These are phyloP conservation scores for Rhabdornis inornatus DNA, from an alignment of 2,113 vertebrate species.

Conservation along the genomic window DNA sequence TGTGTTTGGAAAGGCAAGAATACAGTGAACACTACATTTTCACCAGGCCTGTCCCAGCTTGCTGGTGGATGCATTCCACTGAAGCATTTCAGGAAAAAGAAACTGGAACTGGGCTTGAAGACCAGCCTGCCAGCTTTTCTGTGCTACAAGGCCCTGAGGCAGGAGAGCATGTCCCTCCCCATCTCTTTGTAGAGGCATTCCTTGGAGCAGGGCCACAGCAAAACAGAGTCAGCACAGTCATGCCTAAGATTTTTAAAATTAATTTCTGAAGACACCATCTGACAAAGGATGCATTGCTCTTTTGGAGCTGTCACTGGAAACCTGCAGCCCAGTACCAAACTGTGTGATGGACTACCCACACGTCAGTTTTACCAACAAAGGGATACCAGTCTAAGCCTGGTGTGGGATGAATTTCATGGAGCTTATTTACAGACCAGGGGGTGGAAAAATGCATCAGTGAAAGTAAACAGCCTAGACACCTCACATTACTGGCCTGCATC, in stretches of 20 bases:
- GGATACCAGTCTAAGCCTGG: constrained; percentile 42
- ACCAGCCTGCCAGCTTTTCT: neutral
- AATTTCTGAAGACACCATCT: neutral
- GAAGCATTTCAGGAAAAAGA: neutral
- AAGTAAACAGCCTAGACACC: constrained; percentile 69
- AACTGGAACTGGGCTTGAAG: neutral
- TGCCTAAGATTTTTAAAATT: neutral
- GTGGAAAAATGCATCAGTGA: constrained; percentile 33
- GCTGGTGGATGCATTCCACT: neutral
- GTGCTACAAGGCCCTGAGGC: neutral
- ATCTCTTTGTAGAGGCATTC: neutral
- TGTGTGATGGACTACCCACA: neutral
- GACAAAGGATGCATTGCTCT: neutral
- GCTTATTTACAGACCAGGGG: constrained; percentile 62
- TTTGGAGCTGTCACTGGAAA: neutral
- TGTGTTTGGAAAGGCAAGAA: neutral
- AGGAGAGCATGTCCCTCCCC: neutral
- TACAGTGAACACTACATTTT: neutral
- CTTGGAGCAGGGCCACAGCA: neutral
- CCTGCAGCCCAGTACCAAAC: neutral
- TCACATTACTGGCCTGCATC: constrained; percentile 73
- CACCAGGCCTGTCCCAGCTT: fast-evolving
- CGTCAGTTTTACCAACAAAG: neutral
- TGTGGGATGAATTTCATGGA: neutral
- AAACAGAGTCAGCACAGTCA: neutral